These are phyloP conservation scores for Sardina pilchardus DNA, from an alignment of 2,113 vertebrate genomes.

Conservation along the genomic window DNA sequence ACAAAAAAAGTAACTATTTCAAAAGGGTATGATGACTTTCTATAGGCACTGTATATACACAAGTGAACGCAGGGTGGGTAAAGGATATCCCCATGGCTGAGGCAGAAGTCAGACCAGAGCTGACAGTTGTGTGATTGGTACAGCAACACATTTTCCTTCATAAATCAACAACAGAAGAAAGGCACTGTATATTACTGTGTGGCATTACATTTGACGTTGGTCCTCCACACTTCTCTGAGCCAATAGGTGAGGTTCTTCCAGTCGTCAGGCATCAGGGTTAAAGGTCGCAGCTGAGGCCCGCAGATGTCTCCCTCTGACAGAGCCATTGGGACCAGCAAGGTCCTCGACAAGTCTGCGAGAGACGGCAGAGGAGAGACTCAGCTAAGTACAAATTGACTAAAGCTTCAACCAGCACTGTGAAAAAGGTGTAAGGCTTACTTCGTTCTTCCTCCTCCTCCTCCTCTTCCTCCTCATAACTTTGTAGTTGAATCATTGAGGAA, in stretches of 20 bases:
- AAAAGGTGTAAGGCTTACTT: not conserved
- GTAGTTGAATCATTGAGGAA: slow-evolving; percentile 60
- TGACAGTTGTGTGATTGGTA: not conserved
- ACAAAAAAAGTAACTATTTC: no score
- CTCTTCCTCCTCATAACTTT: slow-evolving; percentile 49
- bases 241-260: slow-evolving; percentile 60
- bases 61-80: no score
- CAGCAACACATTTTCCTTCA: not conserved
- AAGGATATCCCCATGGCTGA: no score
- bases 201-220: slow-evolving; percentile 47
- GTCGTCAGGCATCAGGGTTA: slow-evolving; percentile 61
- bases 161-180: not conserved
- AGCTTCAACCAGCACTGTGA: not conserved
- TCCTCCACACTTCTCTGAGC: slow-evolving; percentile 65
- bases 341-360: slow-evolving; percentile 51
- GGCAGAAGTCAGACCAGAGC: not conserved
- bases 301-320: slow-evolving; percentile 60
- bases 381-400: slow-evolving; percentile 16
- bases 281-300: slow-evolving; percentile 60
- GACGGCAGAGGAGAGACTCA: not conserved
- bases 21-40: no score
- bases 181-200: no score
- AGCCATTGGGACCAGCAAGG: slow-evolving; percentile 6
- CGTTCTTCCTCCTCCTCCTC: not conserved
- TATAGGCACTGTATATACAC: no score